A percentile compares a stretch with the other conserved stretches of the same genome.
Conservation (phyloP, 2,113 vertebrate species). For the Rhombomys opimus region DNA sequence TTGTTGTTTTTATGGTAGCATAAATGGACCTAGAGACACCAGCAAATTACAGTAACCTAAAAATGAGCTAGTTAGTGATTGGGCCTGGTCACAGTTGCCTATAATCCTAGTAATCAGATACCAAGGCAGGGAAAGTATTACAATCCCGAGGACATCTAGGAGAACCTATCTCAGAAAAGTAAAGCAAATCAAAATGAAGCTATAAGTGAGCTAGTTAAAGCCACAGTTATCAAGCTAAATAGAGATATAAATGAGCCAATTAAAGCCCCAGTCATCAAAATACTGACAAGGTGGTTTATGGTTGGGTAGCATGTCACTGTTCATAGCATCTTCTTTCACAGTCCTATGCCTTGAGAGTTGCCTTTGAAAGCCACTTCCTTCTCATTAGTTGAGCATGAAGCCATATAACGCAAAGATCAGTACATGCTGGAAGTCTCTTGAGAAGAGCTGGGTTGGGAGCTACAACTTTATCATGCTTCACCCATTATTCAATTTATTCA, state of each 20-base stretch:
- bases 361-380: neutral
- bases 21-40: neutral
- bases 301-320: neutral
- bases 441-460: neutral
- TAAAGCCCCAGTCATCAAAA: neutral
- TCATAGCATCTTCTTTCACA: neutral
- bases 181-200: neutral
- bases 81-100: too few species aligned
- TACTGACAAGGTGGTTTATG: conserved; percentile 40
- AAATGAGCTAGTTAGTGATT: conserved; percentile 30
- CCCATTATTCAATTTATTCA: conserved; percentile 13
- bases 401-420: neutral
- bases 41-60: conserved; percentile 31
- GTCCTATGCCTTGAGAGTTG: neutral
- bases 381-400: neutral
- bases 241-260: neutral
- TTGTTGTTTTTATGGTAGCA: conserved; percentile 45
- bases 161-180: neutral
- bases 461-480: neutral
- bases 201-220: neutral
- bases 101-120: neutral
- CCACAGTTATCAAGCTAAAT: neutral
- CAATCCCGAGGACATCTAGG: too few species aligned
- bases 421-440: neutral
- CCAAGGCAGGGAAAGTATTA: neutral